These are phyloP conservation scores for Zaprionus tsacasi DNA, from an alignment of 1,140 invertebrate species.

Conservation along the genomic window DNA sequence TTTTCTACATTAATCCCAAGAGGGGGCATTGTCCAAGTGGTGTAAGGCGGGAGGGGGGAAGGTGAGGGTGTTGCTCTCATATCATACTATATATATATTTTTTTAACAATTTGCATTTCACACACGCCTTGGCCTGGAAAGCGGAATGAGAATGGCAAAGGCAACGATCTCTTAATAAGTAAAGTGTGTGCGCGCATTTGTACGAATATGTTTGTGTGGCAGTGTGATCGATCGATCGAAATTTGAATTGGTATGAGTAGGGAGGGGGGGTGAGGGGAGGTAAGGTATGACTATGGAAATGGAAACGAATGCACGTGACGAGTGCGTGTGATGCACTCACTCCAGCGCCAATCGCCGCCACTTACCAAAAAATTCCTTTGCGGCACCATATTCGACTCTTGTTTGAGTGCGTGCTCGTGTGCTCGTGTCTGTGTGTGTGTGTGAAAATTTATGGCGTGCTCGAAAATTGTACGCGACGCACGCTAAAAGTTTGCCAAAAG, in stretches of 20 bases:
- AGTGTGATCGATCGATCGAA: conserved; percentile 57
- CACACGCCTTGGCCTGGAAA: conserved; percentile 80
- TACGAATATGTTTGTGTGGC: conserved; percentile 20
- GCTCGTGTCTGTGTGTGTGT: neutral
- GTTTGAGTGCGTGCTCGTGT: conserved; percentile 24
- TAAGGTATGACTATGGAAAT: conserved; percentile 27
- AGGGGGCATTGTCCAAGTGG: neutral
- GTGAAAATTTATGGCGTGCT: conserved; percentile 71
- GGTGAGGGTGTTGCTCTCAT: conserved; percentile 67
- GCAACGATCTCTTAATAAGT: conserved; percentile 70
- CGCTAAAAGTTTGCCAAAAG: conserved; percentile 48
- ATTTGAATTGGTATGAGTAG: conserved; percentile 17
- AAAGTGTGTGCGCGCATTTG: neutral
- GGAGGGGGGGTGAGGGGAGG: neutral
- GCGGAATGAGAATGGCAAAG: conserved; percentile 55
- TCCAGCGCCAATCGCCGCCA: conserved; percentile 19
- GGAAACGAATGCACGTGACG: conserved; percentile 62
- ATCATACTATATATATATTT: conserved; percentile 13
- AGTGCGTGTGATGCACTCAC: conserved; percentile 55
- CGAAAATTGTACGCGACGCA: conserved; percentile 48
- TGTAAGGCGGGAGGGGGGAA: neutral
- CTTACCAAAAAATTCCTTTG: conserved; percentile 67
- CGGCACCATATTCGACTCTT: conserved; percentile 55
- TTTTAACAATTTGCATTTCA: conserved; percentile 60
- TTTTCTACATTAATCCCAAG: conserved; percentile 40